Evolutionary conservation across 1,140 invertebrate genomes (phyloP).

Genomic region (Pentalonia nigronervosa): DNA sequence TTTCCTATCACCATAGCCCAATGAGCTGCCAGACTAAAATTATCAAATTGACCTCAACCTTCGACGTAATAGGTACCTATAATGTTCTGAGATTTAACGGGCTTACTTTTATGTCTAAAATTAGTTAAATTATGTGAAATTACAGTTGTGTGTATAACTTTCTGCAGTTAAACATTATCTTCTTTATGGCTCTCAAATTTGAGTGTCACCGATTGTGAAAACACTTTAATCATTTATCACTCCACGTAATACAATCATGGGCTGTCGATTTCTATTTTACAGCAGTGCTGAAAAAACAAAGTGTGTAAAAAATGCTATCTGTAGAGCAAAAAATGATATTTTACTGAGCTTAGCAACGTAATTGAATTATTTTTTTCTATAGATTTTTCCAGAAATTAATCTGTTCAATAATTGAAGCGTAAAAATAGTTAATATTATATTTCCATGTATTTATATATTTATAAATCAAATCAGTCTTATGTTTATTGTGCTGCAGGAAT

Average conservation of each 20-base stretch:
- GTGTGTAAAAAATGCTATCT: neutral
- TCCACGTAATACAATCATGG: too few species aligned
- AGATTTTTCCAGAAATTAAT: too few species aligned
- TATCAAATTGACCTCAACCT: fast-evolving
- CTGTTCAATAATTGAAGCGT: too few species aligned
- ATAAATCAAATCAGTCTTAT: neutral
- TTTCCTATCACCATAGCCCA: neutral
- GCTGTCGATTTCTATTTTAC: neutral
- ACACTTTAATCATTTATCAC: too few species aligned
- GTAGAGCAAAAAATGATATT: neutral
- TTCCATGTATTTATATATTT: too few species aligned
- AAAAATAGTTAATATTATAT: neutral
- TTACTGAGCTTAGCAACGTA: neutral
- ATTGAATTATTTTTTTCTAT: too few species aligned
- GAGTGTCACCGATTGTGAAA: too few species aligned
- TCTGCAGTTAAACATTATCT: too few species aligned
- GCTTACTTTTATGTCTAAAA: too few species aligned
- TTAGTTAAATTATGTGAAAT: neutral
- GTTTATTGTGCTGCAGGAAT: neutral
- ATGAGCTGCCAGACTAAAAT: neutral
- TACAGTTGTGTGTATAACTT: too few species aligned
- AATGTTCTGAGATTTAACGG: neutral
- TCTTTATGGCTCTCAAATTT: too few species aligned
- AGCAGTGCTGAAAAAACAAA: neutral
- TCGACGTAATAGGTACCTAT: neutral